phyloP scores from a whole-genome alignment of 1,140 invertebrate genomes.

The Tetragonula clypearis region DNA sequence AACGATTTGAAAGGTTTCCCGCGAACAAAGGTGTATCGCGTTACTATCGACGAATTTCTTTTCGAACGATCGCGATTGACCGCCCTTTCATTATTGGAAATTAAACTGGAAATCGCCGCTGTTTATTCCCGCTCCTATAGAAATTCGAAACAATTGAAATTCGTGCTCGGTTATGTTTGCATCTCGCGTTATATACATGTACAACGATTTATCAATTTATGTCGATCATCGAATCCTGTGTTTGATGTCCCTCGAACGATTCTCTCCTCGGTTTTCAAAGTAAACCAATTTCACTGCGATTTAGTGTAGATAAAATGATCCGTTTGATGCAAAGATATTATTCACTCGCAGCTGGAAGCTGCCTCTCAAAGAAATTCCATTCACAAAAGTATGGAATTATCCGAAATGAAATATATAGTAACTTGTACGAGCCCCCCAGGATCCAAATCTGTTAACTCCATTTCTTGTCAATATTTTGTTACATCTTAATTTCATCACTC shows the following conservation, averaged over 20 bases:
- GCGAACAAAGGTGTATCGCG: neutral
- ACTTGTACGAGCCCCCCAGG: too few relatives aligned
- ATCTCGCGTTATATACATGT: neutral
- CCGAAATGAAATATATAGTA: too few relatives aligned
- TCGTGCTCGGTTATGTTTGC: neutral
- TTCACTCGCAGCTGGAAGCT: neutral
- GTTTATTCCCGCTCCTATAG: neutral
- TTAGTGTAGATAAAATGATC: neutral
- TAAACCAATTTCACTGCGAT: neutral
- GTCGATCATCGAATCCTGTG: neutral
- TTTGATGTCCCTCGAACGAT: neutral
- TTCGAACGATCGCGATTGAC: neutral
- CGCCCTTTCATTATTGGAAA: neutral
- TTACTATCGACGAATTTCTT: slow-evolving; percentile 7
- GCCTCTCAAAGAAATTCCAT: neutral
- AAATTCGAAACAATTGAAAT: neutral
- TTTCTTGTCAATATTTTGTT: too few relatives aligned
- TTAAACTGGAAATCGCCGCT: neutral
- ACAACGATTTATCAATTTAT: neutral
- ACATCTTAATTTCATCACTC: too few relatives aligned
- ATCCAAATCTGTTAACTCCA: too few relatives aligned
- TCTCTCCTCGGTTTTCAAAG: neutral
- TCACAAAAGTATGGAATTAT: neutral
- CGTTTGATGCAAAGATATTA: neutral
- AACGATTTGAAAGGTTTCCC: slow-evolving; percentile 5